Percentiles rank a stretch among this genome's conserved stretches.
phyloP scores from a whole-genome alignment of 2,113 vertebrate species.

The Daphoenositta chrysoptera region DNA sequence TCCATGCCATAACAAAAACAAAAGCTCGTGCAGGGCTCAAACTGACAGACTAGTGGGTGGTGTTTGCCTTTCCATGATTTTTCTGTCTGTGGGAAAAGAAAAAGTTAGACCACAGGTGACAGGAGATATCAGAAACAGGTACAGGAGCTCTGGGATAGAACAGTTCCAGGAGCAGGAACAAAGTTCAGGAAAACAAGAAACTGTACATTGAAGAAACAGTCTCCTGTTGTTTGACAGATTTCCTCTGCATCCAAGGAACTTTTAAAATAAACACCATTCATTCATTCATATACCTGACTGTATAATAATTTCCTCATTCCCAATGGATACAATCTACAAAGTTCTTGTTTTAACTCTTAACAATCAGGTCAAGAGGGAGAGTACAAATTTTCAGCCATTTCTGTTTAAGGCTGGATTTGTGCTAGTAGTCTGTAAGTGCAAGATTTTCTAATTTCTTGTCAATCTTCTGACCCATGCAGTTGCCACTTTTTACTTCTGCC shows the following conservation, averaged over 20 bases:
- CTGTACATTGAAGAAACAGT: not conserved
- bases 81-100: not conserved
- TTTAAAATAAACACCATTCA: not conserved
- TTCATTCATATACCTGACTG: not conserved
- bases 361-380: not conserved
- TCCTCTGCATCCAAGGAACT: not conserved
- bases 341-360: not conserved
- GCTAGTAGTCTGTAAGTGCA: not conserved
- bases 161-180: not conserved
- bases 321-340: not conserved
- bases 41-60: not conserved
- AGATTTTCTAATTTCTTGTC: not conserved
- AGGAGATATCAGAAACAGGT: not conserved
- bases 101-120: not conserved
- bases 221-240: not conserved
- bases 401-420: not conserved
- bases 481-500: not conserved
- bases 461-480: not conserved
- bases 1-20: not conserved
- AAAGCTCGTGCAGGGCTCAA: not conserved
- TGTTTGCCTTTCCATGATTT: not conserved
- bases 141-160: not conserved
- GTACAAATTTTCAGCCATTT: not conserved
- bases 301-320: not conserved
- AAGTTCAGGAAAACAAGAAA: not conserved